Percentiles rank a stretch among this genome's conserved stretches.
Conservation (phyloP, 2,888 invertebrate genomes). For the Orthonychiurus folsomi region DNA sequence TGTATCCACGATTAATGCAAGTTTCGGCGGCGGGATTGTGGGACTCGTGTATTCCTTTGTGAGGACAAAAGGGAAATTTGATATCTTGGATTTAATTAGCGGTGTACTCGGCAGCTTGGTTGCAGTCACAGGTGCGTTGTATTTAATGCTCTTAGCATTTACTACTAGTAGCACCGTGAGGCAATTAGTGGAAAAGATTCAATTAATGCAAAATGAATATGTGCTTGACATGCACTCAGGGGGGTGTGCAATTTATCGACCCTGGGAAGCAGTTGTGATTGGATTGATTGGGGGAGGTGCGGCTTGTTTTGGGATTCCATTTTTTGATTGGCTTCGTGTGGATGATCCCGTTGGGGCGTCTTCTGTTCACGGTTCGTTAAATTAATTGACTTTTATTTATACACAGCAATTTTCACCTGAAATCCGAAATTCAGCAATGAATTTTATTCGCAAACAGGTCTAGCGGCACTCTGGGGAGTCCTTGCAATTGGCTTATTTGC, state of each 20-base stretch:
- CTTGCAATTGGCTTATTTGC: conserved; percentile 82
- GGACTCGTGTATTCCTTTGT: conserved; percentile 58
- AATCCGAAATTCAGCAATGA: too few relatives aligned
- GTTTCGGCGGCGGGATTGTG: conserved; percentile 76
- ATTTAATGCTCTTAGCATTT: too few relatives aligned
- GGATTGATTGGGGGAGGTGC: conserved; percentile 69
- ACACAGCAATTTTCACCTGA: too few relatives aligned
- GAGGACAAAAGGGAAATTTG: conserved; percentile 60
- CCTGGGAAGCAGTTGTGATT: conserved; percentile 77
- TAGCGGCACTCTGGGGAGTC: conserved; percentile 58
- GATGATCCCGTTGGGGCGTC: conserved; percentile 90
- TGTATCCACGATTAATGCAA: conserved; percentile 81
- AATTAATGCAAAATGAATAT: too few relatives aligned
- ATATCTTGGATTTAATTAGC: conserved; percentile 78
- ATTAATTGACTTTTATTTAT: too few relatives aligned
- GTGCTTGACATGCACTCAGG: conserved; percentile 47
- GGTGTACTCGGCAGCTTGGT: conserved; percentile 79
- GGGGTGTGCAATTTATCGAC: conserved; percentile 73
- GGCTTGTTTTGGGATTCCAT: conserved; percentile 60
- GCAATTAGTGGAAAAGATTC: too few relatives aligned
- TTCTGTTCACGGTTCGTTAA: conserved; percentile 69
- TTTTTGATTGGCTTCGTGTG: conserved; percentile 67
- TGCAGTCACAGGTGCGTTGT: conserved; percentile 62
- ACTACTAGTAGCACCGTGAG: too few relatives aligned
- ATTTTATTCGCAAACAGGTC: conserved; percentile 40